Evolutionary conservation across 2,113 vertebrate genomes (phyloP), one percentile per base, ranked within the genome.

Genomic region (Tauraco erythrolophus): DNA sequence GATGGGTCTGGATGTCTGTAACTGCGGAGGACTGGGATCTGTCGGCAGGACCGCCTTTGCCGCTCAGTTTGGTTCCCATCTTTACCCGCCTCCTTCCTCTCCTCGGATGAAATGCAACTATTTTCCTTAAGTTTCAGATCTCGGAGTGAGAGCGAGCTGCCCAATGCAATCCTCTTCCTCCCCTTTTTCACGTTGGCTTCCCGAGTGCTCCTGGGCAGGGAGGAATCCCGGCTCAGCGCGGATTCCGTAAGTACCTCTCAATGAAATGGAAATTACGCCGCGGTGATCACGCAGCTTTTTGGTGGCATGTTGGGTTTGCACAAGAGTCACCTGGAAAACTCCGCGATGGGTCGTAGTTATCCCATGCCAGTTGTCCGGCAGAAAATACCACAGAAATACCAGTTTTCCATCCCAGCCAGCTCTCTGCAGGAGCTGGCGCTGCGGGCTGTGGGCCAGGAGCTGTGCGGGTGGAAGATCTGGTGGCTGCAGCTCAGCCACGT

Each of bases 181-280:
- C 25, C 58, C 45, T 31, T 48, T 71, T 92, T 24, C 84, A 99
- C 99, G 97, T 99, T 21, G 99, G 99, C 28, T 99, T 98, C 70
- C 98, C 98, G 96, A 99, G 99, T 8, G 99, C 99, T 6, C 99
- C 99, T 0, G 99, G 99, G 13, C 99, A 99, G 93, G 99, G 99
- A 12, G 99, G 99, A 13, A 99, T 99, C 93, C 97, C 99, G 85
- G 99, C 99, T 54, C 99, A 99, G 98, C 91, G 98, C 10, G 99
- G 99, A 43, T 99, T 99, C 97, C 62, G 99, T 99, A 97, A 98
- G 99, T 97, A 7, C 16, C 46, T 19, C n/a, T 12, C 37, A 14
- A 31, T 39, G 18, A 41, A 28, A 45, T 12, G 30, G 43, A 37
- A 76, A 14, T 37, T 6, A 17, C 14, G 2, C 50, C 6, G 31